These are phyloP conservation scores for Parochlus steinenii DNA, from an alignment of 2,888 invertebrate genomes.

Conservation along the genomic window DNA sequence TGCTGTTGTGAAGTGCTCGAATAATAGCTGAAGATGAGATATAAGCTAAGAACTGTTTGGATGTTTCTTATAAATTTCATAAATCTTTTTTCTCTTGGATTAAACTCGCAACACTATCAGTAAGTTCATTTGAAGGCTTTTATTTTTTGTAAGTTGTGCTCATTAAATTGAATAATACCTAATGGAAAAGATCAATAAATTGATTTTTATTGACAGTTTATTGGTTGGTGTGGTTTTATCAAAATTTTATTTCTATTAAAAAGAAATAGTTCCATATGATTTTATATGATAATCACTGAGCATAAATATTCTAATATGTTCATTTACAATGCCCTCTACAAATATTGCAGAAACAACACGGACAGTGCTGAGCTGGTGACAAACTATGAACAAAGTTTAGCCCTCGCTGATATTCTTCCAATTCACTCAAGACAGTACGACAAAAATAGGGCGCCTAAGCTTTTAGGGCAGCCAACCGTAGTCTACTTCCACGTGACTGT, in stretches of 20 bases:
- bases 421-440: conserved; percentile 73
- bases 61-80: too few relatives aligned
- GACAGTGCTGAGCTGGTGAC: conserved; percentile 29
- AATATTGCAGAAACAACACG: conserved; percentile 21
- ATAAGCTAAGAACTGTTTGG: too few relatives aligned
- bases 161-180: too few relatives aligned
- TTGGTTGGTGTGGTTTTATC: too few relatives aligned
- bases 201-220: too few relatives aligned
- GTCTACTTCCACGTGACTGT: conserved; percentile 87
- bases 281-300: too few relatives aligned
- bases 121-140: neutral
- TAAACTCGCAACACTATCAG: neutral
- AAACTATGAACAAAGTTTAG: conserved; percentile 45
- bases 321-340: conserved; percentile 6
- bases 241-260: too few relatives aligned
- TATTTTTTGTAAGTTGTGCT: too few relatives aligned
- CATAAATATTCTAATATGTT: neutral
- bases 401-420: conserved; percentile 71
- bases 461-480: conserved; percentile 68
- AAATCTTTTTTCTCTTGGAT: neutral
- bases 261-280: too few relatives aligned
- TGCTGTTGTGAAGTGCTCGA: too few relatives aligned
- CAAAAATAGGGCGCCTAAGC: conserved; percentile 77
- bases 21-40: too few relatives aligned
- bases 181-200: too few relatives aligned